Percentiles rank a stretch among this genome's conserved stretches.
Evolutionary conservation across 2,113 vertebrate genomes (phyloP).

Genomic region (Oreochromis spilurus): DNA sequence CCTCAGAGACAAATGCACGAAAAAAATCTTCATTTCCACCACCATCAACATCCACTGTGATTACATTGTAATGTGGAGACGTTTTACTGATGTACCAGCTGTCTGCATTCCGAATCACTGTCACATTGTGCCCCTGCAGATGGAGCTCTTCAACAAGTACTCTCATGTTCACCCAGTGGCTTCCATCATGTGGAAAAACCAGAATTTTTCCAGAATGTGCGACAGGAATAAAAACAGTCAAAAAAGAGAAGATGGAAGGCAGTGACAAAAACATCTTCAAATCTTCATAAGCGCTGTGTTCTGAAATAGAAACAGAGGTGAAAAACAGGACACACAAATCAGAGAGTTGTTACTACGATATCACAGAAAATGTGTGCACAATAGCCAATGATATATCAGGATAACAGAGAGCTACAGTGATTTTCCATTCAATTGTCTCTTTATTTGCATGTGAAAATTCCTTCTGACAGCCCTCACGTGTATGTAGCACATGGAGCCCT

Average conservation of each 20-base stretch:
- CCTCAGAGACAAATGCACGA: slow-evolving; percentile 23
- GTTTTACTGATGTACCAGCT: slow-evolving; percentile 66
- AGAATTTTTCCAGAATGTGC: slow-evolving; percentile 45
- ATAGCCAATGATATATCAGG: not conserved
- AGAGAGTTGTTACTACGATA: not conserved
- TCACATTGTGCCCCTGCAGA: slow-evolving; percentile 46
- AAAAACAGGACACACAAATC: not conserved
- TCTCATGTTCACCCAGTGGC: slow-evolving; percentile 71
- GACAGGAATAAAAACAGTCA: not conserved
- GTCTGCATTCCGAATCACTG: slow-evolving; percentile 43
- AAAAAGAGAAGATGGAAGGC: not conserved
- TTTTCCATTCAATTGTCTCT: not conserved
- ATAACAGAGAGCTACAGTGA: not conserved
- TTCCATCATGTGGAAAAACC: slow-evolving; percentile 65
- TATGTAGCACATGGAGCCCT: not conserved
- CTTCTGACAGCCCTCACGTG: not conserved
- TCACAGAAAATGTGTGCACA: not conserved
- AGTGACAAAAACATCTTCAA: slow-evolving; percentile 10
- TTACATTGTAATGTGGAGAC: slow-evolving; percentile 38
- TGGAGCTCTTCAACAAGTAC: slow-evolving; percentile 55
- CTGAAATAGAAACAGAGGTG: not conserved
- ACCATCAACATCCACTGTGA: slow-evolving; percentile 28
- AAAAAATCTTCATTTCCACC: slow-evolving; percentile 57
- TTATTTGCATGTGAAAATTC: not conserved
- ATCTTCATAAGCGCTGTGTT: not conserved